phyloP scores from a whole-genome alignment of 2,797 vertebrate genomes.

The Hippopotamyrus pictus region DNA sequence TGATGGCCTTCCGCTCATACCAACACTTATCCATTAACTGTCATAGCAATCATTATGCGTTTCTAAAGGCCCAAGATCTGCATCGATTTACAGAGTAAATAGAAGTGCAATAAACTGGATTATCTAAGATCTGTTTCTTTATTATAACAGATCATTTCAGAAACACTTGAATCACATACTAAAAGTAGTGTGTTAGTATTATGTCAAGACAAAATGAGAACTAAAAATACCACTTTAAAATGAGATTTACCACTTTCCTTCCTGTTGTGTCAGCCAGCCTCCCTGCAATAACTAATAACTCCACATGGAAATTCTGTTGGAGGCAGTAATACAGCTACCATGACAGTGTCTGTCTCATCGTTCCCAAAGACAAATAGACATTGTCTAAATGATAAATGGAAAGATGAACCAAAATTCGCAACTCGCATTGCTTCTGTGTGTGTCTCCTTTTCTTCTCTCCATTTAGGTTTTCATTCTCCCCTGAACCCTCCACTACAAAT shows the following conservation, averaged over 20 bases:
- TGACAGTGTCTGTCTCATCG: background rate
- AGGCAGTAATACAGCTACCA: background rate
- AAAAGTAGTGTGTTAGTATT: background rate
- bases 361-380: slow-evolving; percentile 10
- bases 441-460: background rate
- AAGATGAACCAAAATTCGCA: slow-evolving; percentile 29
- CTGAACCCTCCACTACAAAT: background rate
- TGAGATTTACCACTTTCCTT: background rate
- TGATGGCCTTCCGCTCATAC: background rate
- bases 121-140: background rate
- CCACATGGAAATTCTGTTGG: background rate
- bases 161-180: background rate
- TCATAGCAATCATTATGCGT: background rate
- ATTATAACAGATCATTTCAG: background rate
- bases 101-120: background rate
- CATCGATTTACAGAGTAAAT: background rate
- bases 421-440: slow-evolving; percentile 17
- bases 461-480: background rate
- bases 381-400: slow-evolving; percentile 34
- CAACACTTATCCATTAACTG: background rate
- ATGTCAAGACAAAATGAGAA: background rate
- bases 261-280: background rate
- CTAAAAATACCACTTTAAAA: background rate
- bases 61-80: background rate
- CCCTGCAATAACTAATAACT: background rate